Conservation (phyloP, 2,888 invertebrate species). For the Sipunculus nudus region DNA sequence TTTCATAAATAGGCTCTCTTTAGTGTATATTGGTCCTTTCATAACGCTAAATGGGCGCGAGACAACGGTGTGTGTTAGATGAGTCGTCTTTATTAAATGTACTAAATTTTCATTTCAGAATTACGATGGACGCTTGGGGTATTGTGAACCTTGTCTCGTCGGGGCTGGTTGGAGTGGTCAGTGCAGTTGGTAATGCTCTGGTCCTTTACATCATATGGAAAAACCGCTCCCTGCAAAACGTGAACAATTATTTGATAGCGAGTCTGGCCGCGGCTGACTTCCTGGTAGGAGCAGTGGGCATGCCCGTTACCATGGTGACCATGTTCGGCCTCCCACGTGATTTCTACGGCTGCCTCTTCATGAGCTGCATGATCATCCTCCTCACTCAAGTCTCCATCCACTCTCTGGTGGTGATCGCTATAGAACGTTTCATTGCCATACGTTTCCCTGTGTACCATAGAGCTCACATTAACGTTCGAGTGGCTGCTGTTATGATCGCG, state of each 20-base stretch:
- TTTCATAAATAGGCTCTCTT: too few species aligned
- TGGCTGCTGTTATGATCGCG: conserved; percentile 43
- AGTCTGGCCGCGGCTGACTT: conserved; percentile 56
- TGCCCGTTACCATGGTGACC: conserved; percentile 49
- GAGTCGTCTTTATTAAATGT: too few species aligned
- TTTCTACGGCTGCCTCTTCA: conserved; percentile 54
- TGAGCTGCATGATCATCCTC: conserved; percentile 52
- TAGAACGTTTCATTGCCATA: conserved; percentile 56
- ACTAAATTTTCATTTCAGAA: background rate
- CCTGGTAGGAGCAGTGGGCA: conserved; percentile 53
- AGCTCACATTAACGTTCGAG: conserved; percentile 3
- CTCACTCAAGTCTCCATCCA: conserved; percentile 58
- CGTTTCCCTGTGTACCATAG: background rate
- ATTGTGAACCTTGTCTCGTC: background rate
- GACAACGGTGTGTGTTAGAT: too few species aligned
- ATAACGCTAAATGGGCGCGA: too few species aligned
- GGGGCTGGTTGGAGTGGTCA: conserved; percentile 40
- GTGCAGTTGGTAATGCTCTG: conserved; percentile 48
- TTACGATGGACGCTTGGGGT: conserved; percentile 2
- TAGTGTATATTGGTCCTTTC: too few species aligned
- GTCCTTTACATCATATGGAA: conserved; percentile 49
- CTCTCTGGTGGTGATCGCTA: conserved; percentile 53
- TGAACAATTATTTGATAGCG: conserved; percentile 56
- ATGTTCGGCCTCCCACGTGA: conserved; percentile 48
- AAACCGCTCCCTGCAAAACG: conserved; percentile 46